Percentiles rank a stretch among this genome's conserved stretches.
Evolutionary conservation across 2,888 invertebrate genomes (phyloP).

Genomic region (Dorcus hopei): DNA sequence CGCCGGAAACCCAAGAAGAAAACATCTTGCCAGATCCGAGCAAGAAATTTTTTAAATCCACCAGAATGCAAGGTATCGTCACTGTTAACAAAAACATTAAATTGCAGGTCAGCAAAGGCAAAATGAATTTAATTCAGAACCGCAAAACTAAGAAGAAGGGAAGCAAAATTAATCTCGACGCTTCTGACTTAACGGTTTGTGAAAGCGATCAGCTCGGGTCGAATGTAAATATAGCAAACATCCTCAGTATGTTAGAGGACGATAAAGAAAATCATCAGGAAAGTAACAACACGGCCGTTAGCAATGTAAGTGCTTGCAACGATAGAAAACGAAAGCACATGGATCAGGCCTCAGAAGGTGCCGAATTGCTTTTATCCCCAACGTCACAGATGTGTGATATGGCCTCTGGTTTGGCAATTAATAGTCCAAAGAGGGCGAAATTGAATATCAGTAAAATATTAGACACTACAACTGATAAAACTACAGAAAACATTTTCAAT

Average conservation of each 20-base stretch:
- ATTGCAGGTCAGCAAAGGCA: slow-evolving; percentile 41
- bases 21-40: slow-evolving; percentile 22
- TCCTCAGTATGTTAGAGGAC: slow-evolving; percentile 41
- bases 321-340: slow-evolving; percentile 15
- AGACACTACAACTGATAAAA: slow-evolving; percentile 25
- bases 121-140: slow-evolving; percentile 31
- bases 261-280: slow-evolving; percentile 43
- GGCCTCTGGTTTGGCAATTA: slow-evolving; percentile 50
- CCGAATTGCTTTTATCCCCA: slow-evolving; percentile 47
- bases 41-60: slow-evolving; percentile 51
- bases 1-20: too few relatives aligned
- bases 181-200: slow-evolving; percentile 20
- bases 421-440: slow-evolving; percentile 50
- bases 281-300: slow-evolving; percentile 18
- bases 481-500: slow-evolving; percentile 23
- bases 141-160: slow-evolving; percentile 14
- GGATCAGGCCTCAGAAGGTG: slow-evolving; percentile 11
- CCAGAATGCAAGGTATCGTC: slow-evolving; percentile 37
- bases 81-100: slow-evolving; percentile 46
- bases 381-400: slow-evolving; percentile 53
- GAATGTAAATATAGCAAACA: slow-evolving; percentile 3
- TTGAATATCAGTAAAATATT: slow-evolving; percentile 37
- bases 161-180: slow-evolving; percentile 34
- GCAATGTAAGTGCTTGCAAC: neutral
- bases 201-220: neutral